These are phyloP conservation scores for Idaea dimidiata DNA, from an alignment of 2,888 invertebrate species.

Conservation along the genomic window DNA sequence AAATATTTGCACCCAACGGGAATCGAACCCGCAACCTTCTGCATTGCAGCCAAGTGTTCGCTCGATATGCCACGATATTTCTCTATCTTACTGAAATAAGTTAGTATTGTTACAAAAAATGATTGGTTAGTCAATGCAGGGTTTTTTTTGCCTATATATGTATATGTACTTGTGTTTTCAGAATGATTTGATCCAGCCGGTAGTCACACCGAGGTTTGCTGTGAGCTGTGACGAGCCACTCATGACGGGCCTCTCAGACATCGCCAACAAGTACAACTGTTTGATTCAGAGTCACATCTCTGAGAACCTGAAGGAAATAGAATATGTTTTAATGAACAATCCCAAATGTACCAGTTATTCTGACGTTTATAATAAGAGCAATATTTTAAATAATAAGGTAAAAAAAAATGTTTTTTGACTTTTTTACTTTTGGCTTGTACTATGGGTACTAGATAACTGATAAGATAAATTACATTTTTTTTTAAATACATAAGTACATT, in stretches of 20 bases:
- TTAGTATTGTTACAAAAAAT: too few relatives aligned
- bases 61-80: too few relatives aligned
- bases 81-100: too few relatives aligned
- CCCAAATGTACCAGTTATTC: slow-evolving; percentile 83
- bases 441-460: not conserved
- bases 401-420: too few relatives aligned
- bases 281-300: slow-evolving; percentile 94
- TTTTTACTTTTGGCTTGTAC: too few relatives aligned
- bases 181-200: slow-evolving; percentile 86
- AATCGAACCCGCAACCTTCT: too few relatives aligned
- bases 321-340: slow-evolving; percentile 81
- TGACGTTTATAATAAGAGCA: slow-evolving; percentile 87
- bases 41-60: too few relatives aligned
- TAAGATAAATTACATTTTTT: slow-evolving; percentile 7
- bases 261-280: slow-evolving; percentile 85
- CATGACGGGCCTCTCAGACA: slow-evolving; percentile 83
- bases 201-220: slow-evolving; percentile 93
- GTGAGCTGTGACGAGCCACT: slow-evolving; percentile 87
- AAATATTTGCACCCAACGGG: too few relatives aligned
- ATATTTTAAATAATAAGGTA: slow-evolving; percentile 88
- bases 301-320: slow-evolving; percentile 88
- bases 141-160: too few relatives aligned
- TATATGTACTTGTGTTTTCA: slow-evolving; percentile 59
- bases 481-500: too few relatives aligned
- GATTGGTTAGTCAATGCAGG: too few relatives aligned